Conservation (phyloP, 2,888 invertebrate genomes). For the Apotomis turbidana region DNA sequence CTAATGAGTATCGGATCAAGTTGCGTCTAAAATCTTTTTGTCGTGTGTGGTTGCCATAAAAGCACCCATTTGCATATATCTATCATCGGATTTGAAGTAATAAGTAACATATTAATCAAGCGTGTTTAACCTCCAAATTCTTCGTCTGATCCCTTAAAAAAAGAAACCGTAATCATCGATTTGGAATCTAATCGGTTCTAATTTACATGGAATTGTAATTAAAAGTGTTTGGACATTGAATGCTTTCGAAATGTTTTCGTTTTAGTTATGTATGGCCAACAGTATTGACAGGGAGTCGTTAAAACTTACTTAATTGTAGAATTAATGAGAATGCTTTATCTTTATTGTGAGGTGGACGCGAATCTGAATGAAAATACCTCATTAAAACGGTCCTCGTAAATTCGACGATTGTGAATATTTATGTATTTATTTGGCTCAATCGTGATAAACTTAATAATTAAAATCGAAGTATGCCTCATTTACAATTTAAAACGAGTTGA, state of each 20-base stretch:
- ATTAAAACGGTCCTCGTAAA: constrained; percentile 47
- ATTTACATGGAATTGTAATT: constrained; percentile 74
- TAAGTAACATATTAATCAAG: constrained; percentile 74
- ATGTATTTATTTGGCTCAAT: constrained; percentile 38
- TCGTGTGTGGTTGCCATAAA: constrained; percentile 75
- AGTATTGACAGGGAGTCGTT: constrained; percentile 50
- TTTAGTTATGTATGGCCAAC: constrained; percentile 48
- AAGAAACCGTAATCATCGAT: constrained; percentile 47
- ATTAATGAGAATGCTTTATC: constrained; percentile 58
- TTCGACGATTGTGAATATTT: constrained; percentile 39
- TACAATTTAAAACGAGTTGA: constrained; percentile 21
- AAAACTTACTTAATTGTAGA: constrained; percentile 53
- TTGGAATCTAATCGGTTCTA: constrained; percentile 53
- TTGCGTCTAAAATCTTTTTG: constrained; percentile 67
- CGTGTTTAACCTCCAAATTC: constrained; percentile 63
- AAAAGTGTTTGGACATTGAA: constrained; percentile 57
- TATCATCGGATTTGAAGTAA: constrained; percentile 66
- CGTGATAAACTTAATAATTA: constrained; percentile 38
- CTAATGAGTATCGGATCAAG: constrained; percentile 65
- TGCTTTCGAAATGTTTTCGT: constrained; percentile 56
- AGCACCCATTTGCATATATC: constrained; percentile 72
- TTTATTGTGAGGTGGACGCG: constrained; percentile 55
- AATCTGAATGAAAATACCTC: constrained; percentile 49
- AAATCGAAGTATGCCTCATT: constrained; percentile 28
- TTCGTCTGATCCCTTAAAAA: constrained; percentile 57